Base-by-base conservation (phyloP, 2,113 vertebrate genomes). In the Craseonycteris thonglongyai region DNA sequence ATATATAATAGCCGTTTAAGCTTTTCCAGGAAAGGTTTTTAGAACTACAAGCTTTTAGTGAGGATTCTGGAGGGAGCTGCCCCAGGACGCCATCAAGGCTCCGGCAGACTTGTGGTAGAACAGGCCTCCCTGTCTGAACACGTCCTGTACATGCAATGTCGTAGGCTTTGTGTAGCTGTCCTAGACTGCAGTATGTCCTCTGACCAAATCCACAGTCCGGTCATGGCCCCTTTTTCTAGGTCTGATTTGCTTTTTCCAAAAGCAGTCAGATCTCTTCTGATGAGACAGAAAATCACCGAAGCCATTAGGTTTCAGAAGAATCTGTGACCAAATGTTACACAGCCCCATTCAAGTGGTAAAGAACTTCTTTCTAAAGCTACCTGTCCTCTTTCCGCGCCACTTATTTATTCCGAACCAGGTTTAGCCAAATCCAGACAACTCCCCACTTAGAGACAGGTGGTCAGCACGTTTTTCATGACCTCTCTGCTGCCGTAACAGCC, bases 1-100 rank as follows among this genome's bases (percentile, higher is more conserved):
- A 98, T 98, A 98, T 97, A 94, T 97, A 96, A 97, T 96, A 87
- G 96, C 97, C 95, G 38, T 97, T 98, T 97, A 97, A 97, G 97
- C 97, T 97, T 98, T 98, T 98, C 98, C 97, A 98, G 98, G 97
- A 98, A 98, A 96, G 98, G 98, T 98, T 98, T 98, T 98, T 98
- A 98, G 98, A 98, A 95, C 96, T 97, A 96, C 95, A 97, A 97
- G 97, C 95, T 97, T 98, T 94, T 98, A 96, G 96, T 80, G 90
- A 97, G 95, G 97, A 66, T 97, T 97, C 66, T 96, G 74, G 90
- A 97, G 94, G 97, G 96, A 97, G 66, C 72, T 45, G 78, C 89
- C 97, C 96, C 97, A 95, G 88, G 97, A 97, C 96, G 93, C 81
- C 96, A 75, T 97, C 97, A 96, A 97, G 97, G 98, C 96, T 98